Conservation (phyloP, 1,140 invertebrate species). For the Drosophila kikkawai region DNA sequence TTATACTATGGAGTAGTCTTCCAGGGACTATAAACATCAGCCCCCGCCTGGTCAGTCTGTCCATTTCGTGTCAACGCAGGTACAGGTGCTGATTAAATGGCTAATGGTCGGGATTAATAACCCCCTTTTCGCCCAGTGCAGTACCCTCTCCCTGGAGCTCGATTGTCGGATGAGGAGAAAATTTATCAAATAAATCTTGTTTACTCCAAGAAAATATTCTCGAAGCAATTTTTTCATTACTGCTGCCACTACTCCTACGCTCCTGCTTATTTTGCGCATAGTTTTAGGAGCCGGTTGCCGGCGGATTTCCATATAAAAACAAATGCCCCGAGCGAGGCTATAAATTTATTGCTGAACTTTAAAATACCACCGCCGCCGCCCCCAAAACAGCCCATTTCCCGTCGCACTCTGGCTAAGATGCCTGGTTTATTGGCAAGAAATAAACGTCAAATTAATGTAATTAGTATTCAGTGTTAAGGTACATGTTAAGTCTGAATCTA, state of each 20-base stretch:
- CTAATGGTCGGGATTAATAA: conserved; percentile 29
- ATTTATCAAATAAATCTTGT: conserved; percentile 64
- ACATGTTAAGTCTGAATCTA: no score
- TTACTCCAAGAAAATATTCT: conserved; percentile 65
- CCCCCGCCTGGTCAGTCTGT: conserved; percentile 24
- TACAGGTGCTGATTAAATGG: conserved; percentile 40
- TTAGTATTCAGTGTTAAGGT: neutral
- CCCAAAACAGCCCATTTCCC: conserved; percentile 18
- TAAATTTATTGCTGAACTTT: conserved; percentile 82
- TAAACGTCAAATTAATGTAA: neutral
- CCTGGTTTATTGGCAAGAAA: conserved; percentile 6
- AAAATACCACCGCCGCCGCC: conserved; percentile 70
- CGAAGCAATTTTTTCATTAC: conserved; percentile 72
- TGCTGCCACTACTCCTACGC: neutral
- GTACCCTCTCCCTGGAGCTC: neutral
- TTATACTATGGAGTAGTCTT: conserved; percentile 26
- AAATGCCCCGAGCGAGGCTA: conserved; percentile 62
- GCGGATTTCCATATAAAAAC: conserved; percentile 54
- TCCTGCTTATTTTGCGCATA: conserved; percentile 67
- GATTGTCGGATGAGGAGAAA: conserved; percentile 15
- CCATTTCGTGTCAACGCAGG: conserved; percentile 19
- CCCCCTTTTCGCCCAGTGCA: neutral
- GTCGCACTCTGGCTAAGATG: conserved; percentile 12
- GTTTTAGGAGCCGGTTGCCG: conserved; percentile 40
- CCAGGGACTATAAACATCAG: conserved; percentile 42